Conservation (phyloP, 92 coral and sea anemone species). For the Isaurus tuberculatus region DNA sequence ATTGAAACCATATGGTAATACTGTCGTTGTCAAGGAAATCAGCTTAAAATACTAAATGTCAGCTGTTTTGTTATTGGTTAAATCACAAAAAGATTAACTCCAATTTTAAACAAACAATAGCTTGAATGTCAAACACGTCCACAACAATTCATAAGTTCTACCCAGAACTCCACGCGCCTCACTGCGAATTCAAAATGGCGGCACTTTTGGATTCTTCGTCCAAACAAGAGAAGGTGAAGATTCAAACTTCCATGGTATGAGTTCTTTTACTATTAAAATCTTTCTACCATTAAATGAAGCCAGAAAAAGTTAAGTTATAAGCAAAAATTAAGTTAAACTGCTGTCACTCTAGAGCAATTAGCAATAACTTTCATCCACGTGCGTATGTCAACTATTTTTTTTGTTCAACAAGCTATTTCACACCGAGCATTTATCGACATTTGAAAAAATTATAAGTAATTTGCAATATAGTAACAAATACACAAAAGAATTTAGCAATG, state of each 20-base stretch:
- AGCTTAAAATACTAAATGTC: slow-evolving; percentile 6
- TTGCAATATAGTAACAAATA: no score
- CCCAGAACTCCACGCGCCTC: slow-evolving; percentile 54
- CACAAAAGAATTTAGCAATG: no score
- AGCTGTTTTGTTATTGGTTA: not conserved
- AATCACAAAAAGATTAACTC: not conserved
- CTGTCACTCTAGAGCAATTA: no score
- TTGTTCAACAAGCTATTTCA: not conserved
- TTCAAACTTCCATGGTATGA: slow-evolving; percentile 95
- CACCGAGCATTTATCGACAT: no score
- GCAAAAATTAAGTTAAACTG: no score
- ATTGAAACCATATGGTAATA: not conserved
- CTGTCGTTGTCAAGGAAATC: not conserved
- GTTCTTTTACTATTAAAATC: not conserved
- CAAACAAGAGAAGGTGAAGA: slow-evolving; percentile 46
- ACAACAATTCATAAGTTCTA: not conserved
- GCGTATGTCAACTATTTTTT: no score
- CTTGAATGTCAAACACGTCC: not conserved
- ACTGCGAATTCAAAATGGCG: slow-evolving; percentile 77
- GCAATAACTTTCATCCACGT: no score
- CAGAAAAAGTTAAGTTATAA: not conserved
- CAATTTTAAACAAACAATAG: not conserved
- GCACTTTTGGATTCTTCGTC: slow-evolving; percentile 40
- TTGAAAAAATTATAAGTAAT: no score
- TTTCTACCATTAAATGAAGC: not conserved